These are phyloP conservation scores for Hypanus sabinus DNA, from an alignment of 2,113 vertebrate genomes.

Conservation along the genomic window DNA sequence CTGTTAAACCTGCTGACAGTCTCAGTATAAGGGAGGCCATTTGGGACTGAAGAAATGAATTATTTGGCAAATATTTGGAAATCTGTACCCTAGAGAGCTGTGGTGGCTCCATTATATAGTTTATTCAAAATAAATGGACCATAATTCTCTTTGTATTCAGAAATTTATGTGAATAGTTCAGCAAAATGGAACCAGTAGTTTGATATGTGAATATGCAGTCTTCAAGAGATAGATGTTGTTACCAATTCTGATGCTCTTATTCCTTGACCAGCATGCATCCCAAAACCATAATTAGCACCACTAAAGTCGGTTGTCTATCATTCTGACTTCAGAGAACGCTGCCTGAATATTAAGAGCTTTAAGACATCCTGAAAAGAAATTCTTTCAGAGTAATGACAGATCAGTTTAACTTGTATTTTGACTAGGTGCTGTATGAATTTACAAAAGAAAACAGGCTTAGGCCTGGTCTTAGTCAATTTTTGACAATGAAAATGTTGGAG, in stretches of 20 bases:
- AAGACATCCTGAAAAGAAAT: not conserved
- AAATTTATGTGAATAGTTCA: no score
- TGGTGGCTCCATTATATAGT: no score
- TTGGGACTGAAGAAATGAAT: no score
- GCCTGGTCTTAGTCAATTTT: not conserved
- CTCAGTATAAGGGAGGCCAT: no score
- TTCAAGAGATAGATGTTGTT: no score
- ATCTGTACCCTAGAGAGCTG: no score
- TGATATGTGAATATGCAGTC: no score
- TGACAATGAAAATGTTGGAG: not conserved
- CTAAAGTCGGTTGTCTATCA: not conserved
- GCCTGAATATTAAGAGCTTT: not conserved
- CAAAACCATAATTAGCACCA: not conserved
- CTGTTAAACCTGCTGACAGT: not conserved
- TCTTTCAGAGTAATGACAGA: not conserved
- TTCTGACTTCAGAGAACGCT: not conserved
- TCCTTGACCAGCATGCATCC: not conserved
- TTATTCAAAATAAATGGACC: no score
- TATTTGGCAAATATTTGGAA: no score
- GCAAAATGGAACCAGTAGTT: no score
- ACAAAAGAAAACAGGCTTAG: not conserved
- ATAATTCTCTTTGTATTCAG: no score
- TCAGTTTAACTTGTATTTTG: not conserved
- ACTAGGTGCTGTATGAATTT: not conserved
- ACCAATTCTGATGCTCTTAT: not conserved